phyloP scores from a whole-genome alignment of 2,113 vertebrate genomes.

The Cairina moschata region DNA sequence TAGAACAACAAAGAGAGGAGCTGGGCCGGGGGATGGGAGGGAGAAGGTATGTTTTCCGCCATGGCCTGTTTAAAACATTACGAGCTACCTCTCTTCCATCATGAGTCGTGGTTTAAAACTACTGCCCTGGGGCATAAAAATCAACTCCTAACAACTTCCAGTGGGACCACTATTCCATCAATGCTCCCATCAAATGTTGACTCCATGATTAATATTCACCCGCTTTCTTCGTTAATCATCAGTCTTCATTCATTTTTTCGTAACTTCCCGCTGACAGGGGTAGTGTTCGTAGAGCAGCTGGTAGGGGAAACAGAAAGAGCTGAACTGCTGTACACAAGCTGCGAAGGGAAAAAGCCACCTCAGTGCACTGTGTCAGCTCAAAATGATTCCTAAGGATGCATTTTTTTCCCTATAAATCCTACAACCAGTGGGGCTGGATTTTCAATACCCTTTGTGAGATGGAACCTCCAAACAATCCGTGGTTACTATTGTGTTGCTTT shows the following conservation, averaged over 20 bases:
- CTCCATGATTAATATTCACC: constrained; percentile 74
- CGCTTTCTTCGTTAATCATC: constrained; percentile 72
- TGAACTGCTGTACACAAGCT: constrained; percentile 48
- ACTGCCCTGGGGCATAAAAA: constrained; percentile 60
- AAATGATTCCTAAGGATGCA: background rate
- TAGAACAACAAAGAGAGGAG: background rate
- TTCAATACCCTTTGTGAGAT: background rate
- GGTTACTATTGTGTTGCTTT: background rate
- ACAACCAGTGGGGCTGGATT: background rate
- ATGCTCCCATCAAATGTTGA: constrained; percentile 61
- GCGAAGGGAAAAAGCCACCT: constrained; percentile 42
- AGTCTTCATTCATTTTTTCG: constrained; percentile 54
- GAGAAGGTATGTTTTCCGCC: background rate
- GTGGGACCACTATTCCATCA: constrained; percentile 70
- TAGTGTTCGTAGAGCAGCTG: constrained; percentile 46
- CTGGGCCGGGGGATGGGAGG: background rate
- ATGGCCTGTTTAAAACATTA: constrained; percentile 41
- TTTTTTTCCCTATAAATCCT: background rate
- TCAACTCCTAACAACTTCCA: constrained; percentile 74
- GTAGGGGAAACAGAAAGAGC: constrained; percentile 34
- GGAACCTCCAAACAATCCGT: background rate
- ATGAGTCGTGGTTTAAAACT: constrained; percentile 55
- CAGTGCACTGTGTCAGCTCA: background rate
- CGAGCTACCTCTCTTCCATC: constrained; percentile 39
- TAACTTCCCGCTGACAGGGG: constrained; percentile 51